Evolutionary conservation across 23 tunicate genomes (phyloP), one percentile per base, ranked within the genome.

Genomic region (Phallusia fumigata): DNA sequence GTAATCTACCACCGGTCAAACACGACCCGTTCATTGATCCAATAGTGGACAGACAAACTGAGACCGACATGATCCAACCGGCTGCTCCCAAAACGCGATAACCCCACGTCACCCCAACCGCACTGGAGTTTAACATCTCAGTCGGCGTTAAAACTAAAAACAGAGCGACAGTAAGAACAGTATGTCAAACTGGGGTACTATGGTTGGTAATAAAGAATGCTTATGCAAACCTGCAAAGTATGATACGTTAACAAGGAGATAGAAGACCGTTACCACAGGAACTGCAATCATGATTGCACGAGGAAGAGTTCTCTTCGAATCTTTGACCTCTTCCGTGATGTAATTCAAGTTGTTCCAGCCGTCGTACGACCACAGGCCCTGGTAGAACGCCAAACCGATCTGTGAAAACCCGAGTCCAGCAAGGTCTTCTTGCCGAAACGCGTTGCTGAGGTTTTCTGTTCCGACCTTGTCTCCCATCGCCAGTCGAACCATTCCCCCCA

Each of bases 351-450:
- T 74, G 36, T 83, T 83, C 96, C 96, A 91, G 19, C 96, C 96
- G 53, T 79, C 87, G 80, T 91, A 91, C 13, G 96, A 83, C 53
- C 78, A 91, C 65, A 91, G 36, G 18, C 96, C 96, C 83, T 85
- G 95, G 31, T 90, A 90, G 11, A 85, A 85, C 34, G 86, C 95
- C 31, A 85, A 53, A 2, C 90, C 88, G 15, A 90, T 86, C 47
- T 90, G 89, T 8, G 83, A 53, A 74, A 86, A 82, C 10, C 83
- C 80, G 3, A 90, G 51, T 31, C 86, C 86, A 19, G 77, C 50
- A 10, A 90, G 30, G 33, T 77, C 84, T 45, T 76, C 83, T 8
- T 78, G 64, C 11, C 50, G 65, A 69, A 90, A 90, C 33, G 95
- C 90, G 33, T 90, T 49, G 32, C 72, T 44, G 52, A 90, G 76